phyloP scores from a whole-genome alignment of 2,113 vertebrate species.

The Vombatus ursinus region DNA sequence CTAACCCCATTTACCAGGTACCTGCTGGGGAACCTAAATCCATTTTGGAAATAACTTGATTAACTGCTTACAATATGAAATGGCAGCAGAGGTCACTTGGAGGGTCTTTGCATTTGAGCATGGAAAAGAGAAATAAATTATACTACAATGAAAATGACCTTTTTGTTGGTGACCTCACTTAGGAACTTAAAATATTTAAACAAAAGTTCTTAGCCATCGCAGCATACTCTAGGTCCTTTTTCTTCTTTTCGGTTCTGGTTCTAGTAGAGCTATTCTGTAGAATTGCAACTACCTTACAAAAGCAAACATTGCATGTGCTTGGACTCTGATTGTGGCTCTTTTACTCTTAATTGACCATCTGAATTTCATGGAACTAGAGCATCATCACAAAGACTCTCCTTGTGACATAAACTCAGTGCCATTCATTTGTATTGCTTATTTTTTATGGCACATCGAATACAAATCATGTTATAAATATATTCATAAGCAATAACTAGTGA shows the following conservation, averaged over 20 bases:
- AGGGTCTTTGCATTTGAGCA: neutral
- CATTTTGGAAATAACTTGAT: neutral
- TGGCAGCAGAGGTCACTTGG: neutral
- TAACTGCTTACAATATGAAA: neutral
- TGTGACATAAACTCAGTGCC: neutral
- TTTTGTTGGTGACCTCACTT: neutral
- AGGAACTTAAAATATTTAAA: neutral
- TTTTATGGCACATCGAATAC: neutral
- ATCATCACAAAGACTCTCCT: neutral
- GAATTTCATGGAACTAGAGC: neutral
- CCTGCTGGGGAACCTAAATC: constrained; percentile 50
- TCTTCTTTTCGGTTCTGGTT: neutral
- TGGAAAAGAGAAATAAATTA: neutral
- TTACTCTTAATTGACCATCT: neutral
- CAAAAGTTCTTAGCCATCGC: neutral
- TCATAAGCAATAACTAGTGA: neutral
- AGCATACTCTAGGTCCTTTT: neutral
- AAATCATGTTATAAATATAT: neutral
- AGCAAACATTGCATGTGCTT: neutral
- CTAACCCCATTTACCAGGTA: constrained; percentile 83
- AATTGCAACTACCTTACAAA: neutral
- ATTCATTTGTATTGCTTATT: neutral
- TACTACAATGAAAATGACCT: neutral
- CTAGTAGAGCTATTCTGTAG: neutral
- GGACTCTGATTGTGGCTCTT: neutral